Percentiles rank a stretch among this genome's conserved stretches.
Conservation (phyloP, 2,797 vertebrate species). For the Falco concolor region DNA sequence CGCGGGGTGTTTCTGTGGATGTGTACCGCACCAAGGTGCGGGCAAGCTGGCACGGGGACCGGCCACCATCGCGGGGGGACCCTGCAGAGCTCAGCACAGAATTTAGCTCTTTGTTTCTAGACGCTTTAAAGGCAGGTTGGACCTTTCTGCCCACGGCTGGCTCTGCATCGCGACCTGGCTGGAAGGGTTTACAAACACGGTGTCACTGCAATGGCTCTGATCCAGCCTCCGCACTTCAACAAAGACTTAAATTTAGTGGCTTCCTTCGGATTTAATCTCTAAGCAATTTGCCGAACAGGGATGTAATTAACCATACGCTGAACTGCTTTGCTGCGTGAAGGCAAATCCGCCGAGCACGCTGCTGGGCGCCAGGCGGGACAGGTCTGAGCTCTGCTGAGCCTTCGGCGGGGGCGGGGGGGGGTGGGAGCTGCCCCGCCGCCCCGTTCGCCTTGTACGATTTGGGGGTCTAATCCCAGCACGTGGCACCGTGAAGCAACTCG, state of each 20-base stretch:
- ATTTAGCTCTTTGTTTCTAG: neutral
- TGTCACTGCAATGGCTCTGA: neutral
- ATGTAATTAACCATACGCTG: neutral
- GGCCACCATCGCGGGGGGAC: rapidly evolving
- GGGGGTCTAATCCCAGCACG: neutral
- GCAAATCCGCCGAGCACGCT: neutral
- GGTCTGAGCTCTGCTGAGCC: neutral
- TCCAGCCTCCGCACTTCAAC: neutral
- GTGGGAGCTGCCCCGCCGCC: too few species aligned
- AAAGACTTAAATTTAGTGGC: neutral
- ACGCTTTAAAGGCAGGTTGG: neutral
- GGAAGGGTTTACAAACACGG: neutral
- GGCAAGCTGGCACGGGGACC: neutral
- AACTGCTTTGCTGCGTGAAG: neutral
- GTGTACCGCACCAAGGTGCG: rapidly evolving
- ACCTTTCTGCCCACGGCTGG: neutral
- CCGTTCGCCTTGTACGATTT: too few species aligned
- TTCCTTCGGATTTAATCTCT: neutral
- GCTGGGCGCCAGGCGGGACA: neutral
- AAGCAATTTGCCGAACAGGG: neutral
- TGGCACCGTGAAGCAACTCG: neutral
- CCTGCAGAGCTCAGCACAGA: neutral
- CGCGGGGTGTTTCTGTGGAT: neutral
- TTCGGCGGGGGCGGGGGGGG: too few species aligned
- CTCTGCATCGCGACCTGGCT: neutral